Conservation (phyloP, 2,888 invertebrate genomes). For the Drosophila recens region DNA sequence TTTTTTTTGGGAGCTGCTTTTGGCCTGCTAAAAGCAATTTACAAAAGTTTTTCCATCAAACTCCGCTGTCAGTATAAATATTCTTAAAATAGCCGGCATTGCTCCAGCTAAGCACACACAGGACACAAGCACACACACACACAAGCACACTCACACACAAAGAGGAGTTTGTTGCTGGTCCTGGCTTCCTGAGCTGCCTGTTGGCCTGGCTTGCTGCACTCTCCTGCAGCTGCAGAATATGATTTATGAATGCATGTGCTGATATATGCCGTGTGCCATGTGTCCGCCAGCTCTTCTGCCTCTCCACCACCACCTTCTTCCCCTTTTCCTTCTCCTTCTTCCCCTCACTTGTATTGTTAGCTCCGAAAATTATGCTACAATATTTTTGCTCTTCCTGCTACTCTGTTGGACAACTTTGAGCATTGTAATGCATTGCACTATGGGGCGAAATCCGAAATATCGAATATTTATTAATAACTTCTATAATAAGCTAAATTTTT, state of each 20-base stretch:
- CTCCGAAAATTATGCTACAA: slow-evolving; percentile 78
- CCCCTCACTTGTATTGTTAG: slow-evolving; percentile 64
- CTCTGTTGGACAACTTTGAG: slow-evolving; percentile 44
- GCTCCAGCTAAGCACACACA: slow-evolving; percentile 61
- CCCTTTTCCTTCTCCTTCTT: neutral
- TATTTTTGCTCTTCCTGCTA: slow-evolving; percentile 58
- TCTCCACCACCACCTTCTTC: neutral
- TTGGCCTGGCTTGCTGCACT: slow-evolving; percentile 66
- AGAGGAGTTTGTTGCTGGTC: slow-evolving; percentile 34
- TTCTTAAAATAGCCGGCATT: slow-evolving; percentile 80
- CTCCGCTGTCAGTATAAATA: slow-evolving; percentile 84
- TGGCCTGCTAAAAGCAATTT: slow-evolving; percentile 82
- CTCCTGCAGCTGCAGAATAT: slow-evolving; percentile 73
- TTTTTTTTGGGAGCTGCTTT: slow-evolving; percentile 43
- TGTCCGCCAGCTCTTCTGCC: slow-evolving; percentile 49
- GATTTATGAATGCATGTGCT: slow-evolving; percentile 81
- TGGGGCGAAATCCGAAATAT: no score
- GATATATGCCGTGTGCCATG: slow-evolving; percentile 78
- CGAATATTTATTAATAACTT: no score
- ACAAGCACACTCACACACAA: slow-evolving; percentile 19
- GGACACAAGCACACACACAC: slow-evolving; percentile 24
- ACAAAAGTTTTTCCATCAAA: slow-evolving; percentile 85
- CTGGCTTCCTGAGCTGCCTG: slow-evolving; percentile 59
- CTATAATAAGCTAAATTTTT: no score
- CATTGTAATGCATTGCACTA: slow-evolving; percentile 58